These are phyloP conservation scores for Argyrosomus japonicus DNA, from an alignment of 2,113 vertebrate genomes.

Conservation along the genomic window DNA sequence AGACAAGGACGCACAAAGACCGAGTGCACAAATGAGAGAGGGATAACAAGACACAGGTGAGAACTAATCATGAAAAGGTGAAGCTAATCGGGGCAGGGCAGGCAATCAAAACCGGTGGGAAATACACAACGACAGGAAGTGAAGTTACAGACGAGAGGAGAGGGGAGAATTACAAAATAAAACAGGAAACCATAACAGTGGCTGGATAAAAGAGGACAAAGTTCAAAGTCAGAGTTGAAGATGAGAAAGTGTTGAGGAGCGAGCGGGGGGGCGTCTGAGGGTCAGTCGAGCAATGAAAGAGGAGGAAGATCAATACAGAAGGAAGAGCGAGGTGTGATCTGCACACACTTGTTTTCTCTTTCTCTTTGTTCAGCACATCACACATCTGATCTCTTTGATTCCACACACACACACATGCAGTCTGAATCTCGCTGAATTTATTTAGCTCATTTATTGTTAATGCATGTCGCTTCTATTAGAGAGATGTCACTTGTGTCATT, in stretches of 20 bases:
- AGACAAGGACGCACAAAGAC: too few species aligned
- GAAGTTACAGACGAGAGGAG: too few species aligned
- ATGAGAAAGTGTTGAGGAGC: background rate
- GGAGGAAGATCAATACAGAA: background rate
- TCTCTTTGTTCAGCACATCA: constrained; percentile 13
- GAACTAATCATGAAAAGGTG: too few species aligned
- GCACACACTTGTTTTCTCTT: background rate
- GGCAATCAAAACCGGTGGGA: too few species aligned
- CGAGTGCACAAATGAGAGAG: too few species aligned
- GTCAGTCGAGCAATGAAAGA: background rate
- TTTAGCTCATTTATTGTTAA: background rate
- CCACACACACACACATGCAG: background rate
- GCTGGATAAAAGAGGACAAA: background rate
- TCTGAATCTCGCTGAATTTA: background rate
- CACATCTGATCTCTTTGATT: background rate
- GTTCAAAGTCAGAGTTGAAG: background rate
- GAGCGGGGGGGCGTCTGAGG: background rate
- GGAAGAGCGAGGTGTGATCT: constrained; percentile 28
- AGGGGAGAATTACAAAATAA: too few species aligned
- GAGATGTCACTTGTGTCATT: background rate
- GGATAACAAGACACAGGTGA: too few species aligned
- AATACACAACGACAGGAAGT: too few species aligned
- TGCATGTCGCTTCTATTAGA: background rate
- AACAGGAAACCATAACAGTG: too few species aligned
- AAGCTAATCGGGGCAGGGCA: too few species aligned